Conservation (phyloP, 1,140 invertebrate species). For the Polypedilum vanderplanki region DNA sequence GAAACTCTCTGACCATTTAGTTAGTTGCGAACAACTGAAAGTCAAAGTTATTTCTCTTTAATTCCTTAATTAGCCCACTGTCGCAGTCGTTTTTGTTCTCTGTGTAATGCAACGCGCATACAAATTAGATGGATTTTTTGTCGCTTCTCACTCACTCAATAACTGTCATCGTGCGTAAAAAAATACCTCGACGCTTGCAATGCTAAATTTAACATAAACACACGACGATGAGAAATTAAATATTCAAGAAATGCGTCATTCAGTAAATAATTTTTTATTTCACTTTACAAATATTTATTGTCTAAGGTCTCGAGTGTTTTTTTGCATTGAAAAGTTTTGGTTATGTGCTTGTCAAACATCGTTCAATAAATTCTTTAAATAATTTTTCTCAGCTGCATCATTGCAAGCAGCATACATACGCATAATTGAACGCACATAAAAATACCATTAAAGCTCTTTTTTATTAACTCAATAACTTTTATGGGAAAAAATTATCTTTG, state of each 20-base stretch:
- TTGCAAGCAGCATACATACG: neutral
- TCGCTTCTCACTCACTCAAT: neutral
- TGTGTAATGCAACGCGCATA: neutral
- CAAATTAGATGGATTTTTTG: neutral
- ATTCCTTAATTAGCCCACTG: neutral
- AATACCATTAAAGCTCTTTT: no score
- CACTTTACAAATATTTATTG: neutral
- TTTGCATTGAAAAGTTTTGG: neutral
- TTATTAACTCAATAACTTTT: no score
- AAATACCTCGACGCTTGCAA: neutral
- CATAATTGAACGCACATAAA: neutral
- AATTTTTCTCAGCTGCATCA: neutral
- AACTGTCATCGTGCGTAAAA: slow-evolving; percentile 2
- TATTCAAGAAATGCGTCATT: slow-evolving; percentile 18
- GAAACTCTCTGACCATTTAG: no score
- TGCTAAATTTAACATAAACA: neutral
- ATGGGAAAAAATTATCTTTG: no score
- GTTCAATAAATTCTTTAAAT: neutral
- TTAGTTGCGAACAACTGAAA: neutral
- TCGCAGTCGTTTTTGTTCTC: neutral
- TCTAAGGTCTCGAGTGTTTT: neutral
- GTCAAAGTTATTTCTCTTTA: neutral
- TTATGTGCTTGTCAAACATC: neutral
- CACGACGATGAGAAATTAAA: neutral
- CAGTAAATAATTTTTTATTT: neutral